Conservation (phyloP, 2,113 vertebrate species). For the Okapia johnstoni region DNA sequence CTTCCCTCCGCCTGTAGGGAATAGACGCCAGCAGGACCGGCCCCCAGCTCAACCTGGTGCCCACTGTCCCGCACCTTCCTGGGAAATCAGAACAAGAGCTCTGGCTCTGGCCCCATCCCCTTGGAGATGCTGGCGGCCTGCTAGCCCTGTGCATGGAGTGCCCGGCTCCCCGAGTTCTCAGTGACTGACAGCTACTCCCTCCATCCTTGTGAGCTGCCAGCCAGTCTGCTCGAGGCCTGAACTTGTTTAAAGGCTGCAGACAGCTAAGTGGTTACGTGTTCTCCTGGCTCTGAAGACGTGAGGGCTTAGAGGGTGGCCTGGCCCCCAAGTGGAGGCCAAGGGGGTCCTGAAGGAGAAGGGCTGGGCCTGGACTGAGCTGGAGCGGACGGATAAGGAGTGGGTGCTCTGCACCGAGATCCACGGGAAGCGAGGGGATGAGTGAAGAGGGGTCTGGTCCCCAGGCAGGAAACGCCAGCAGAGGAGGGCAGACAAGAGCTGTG, state of each 20-base stretch:
- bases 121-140: not conserved
- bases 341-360: not conserved
- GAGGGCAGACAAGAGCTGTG: not conserved
- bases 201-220: not conserved
- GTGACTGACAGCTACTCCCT: not conserved
- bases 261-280: not conserved
- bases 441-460: not conserved
- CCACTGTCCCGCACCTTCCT: not conserved
- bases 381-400: not conserved
- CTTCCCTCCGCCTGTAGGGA: not conserved
- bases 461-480: not conserved
- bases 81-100: not conserved
- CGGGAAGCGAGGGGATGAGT: not conserved
- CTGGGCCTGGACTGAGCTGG: not conserved
- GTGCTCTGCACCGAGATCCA: not conserved
- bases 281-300: not conserved
- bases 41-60: not conserved
- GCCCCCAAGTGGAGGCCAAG: not conserved
- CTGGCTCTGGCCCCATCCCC: not conserved
- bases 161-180: not conserved
- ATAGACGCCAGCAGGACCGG: accelerated
- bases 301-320: not conserved
- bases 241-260: not conserved
- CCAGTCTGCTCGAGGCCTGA: accelerated
- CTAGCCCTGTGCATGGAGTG: not conserved